Conservation (phyloP, 2,113 vertebrate genomes). For the Mobula hypostoma region DNA sequence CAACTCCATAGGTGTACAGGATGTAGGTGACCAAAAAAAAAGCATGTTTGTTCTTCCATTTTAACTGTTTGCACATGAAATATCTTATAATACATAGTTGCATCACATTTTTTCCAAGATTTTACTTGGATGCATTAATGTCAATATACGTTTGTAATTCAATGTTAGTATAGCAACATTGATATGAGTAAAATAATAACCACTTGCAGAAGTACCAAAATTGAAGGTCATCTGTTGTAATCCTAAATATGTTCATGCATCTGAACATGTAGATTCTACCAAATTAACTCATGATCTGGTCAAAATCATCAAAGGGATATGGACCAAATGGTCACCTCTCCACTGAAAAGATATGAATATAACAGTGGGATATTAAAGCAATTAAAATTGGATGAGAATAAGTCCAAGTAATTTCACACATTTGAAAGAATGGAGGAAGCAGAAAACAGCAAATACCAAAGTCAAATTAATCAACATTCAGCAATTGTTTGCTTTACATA, state of each 20-base stretch:
- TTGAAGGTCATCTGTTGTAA: not conserved
- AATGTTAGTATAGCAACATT: not conserved
- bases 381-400: not conserved
- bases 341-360: not conserved
- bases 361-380: not conserved
- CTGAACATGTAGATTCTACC: not conserved
- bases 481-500: not conserved
- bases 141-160: not conserved
- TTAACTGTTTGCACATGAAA: not conserved
- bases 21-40: not conserved
- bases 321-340: not conserved
- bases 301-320: not conserved
- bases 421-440: not conserved
- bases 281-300: not conserved
- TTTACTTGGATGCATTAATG: not conserved
- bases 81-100: not conserved
- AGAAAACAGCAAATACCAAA: not conserved
- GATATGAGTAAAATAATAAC: not conserved
- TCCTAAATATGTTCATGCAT: not conserved
- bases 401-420: not conserved
- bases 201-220: not conserved
- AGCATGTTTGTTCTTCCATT: not conserved
- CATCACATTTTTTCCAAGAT: not conserved
- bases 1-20: not conserved
- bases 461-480: not conserved